A percentile compares a stretch with the other conserved stretches of the same genome.
phyloP scores from a whole-genome alignment of 2,113 vertebrate genomes.

The Lanius ludovicianus region DNA sequence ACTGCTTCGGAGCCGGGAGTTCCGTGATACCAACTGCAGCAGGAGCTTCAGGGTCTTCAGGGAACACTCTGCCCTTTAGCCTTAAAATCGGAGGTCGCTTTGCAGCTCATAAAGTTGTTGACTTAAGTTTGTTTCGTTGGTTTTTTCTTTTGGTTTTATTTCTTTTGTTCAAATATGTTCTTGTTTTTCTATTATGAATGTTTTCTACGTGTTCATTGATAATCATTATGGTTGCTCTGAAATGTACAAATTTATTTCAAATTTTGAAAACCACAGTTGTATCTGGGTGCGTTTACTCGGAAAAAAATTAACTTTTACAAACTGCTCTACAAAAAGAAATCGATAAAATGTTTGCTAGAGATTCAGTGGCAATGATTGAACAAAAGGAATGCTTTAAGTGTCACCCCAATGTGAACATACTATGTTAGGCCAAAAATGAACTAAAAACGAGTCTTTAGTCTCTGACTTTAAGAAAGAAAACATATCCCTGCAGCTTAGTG shows the following conservation, averaged over 20 bases:
- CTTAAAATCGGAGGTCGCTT: background rate
- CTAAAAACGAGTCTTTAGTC: background rate
- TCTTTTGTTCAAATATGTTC: background rate
- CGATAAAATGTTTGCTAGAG: background rate
- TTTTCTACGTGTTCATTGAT: background rate
- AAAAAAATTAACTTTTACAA: background rate
- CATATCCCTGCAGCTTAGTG: accelerated
- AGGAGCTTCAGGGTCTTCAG: background rate
- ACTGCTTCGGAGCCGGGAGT: background rate
- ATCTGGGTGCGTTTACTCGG: background rate
- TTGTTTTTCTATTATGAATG: background rate
- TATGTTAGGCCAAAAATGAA: background rate
- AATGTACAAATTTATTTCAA: background rate
- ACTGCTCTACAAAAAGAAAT: background rate
- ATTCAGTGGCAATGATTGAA: background rate
- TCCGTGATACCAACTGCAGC: background rate
- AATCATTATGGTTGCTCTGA: background rate
- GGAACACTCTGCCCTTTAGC: background rate
- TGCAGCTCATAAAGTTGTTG: background rate
- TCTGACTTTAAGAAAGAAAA: background rate
- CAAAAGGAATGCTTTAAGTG: background rate
- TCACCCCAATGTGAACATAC: background rate
- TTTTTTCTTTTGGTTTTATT: too few relatives aligned
- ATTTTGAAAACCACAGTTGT: background rate
- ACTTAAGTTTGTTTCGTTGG: background rate